Evolutionary conservation across 1,140 invertebrate genomes (phyloP).

Genomic region (Papilio machaon): DNA sequence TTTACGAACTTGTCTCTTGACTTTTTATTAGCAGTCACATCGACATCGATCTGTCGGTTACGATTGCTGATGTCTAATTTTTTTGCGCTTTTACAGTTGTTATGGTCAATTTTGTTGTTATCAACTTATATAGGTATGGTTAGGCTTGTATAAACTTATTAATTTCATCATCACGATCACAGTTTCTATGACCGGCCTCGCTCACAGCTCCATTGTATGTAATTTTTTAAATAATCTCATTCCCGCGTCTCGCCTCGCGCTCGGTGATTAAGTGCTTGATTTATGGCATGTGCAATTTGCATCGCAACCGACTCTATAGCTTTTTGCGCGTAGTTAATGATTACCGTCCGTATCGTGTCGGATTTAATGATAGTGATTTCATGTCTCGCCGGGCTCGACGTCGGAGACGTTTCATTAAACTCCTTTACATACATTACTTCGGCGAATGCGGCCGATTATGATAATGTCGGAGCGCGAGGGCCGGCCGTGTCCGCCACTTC

Average conservation of each 20-base stretch:
- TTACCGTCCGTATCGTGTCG: conserved; percentile 80
- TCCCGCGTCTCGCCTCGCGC: conserved; percentile 67
- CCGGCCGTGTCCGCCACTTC: conserved; percentile 61
- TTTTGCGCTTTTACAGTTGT: background rate
- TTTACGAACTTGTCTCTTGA: conserved; percentile 51
- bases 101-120: background rate
- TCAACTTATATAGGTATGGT: background rate
- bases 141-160: conserved; percentile 48
- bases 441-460: conserved; percentile 78
- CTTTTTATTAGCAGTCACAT: conserved; percentile 46
- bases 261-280: conserved; percentile 79
- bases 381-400: conserved; percentile 74
- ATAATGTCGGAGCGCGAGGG: conserved; percentile 70
- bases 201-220: conserved; percentile 53
- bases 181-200: conserved; percentile 38
- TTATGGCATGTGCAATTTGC: conserved; percentile 80
- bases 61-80: background rate
- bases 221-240: conserved; percentile 80
- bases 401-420: conserved; percentile 79
- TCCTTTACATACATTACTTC: conserved; percentile 79
- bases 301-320: conserved; percentile 72
- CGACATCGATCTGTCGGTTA: conserved; percentile 36
- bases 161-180: conserved; percentile 42
- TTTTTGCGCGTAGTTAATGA: conserved; percentile 76
- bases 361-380: conserved; percentile 79